Evolutionary conservation across 2,113 vertebrate species (phyloP).

Genomic region (Semicossyphus pulcher): DNA sequence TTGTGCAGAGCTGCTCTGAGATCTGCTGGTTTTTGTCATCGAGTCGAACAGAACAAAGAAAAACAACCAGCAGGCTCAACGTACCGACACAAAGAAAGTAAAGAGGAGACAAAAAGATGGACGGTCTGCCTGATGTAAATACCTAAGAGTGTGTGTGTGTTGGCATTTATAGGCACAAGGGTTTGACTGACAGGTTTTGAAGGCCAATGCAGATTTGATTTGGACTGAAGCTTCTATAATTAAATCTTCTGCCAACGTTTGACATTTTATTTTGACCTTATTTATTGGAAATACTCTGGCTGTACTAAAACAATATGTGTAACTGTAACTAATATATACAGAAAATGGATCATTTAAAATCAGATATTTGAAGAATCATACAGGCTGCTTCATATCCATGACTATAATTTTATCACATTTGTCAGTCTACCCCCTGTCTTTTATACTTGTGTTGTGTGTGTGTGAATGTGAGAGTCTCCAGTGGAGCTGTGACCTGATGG

Average conservation of each 20-base stretch:
- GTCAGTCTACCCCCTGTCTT: conserved; percentile 12
- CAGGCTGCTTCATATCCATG: neutral
- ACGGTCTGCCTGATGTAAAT: conserved; percentile 1
- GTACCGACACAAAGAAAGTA: neutral
- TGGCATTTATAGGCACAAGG: conserved; percentile 67
- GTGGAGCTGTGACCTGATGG: neutral
- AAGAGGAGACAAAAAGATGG: neutral
- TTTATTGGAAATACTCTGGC: conserved; percentile 12
- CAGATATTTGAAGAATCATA: no score
- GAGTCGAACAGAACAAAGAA: conserved; percentile 23
- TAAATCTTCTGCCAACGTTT: conserved; percentile 6
- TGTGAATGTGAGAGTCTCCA: neutral
- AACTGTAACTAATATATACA: no score
- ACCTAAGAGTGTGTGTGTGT: conserved; percentile 19
- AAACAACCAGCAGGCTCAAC: conserved; percentile 24
- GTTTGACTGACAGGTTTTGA: conserved; percentile 64
- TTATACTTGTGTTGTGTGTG: neutral
- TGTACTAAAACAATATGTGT: no score
- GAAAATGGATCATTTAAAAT: no score
- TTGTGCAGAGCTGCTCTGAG: conserved; percentile 49
- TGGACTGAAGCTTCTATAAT: conserved; percentile 27
- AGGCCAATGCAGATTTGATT: conserved; percentile 53
- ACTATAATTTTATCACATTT: neutral
- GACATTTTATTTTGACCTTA: conserved; percentile 19
- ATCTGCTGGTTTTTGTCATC: conserved; percentile 50